phyloP scores from a whole-genome alignment of 1,140 invertebrate genomes.

The Oedothorax gibbosus region DNA sequence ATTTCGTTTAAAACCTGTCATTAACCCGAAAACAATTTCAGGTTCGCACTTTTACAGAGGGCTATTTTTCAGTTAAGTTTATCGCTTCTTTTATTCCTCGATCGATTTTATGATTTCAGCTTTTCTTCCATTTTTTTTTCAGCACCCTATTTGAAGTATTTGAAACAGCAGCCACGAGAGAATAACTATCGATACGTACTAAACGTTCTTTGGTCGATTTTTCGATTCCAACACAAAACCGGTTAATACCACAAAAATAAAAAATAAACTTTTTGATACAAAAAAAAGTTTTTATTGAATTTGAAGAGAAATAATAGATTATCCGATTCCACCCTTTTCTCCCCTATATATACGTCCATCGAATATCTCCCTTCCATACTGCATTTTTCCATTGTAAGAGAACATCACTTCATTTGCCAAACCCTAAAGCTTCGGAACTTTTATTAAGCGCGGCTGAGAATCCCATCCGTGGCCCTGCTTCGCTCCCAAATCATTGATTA shows the following conservation, averaged over 20 bases:
- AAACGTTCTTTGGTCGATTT: slow-evolving; percentile 46
- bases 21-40: too few relatives aligned
- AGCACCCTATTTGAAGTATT: too few relatives aligned
- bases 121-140: too few relatives aligned
- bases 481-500: slow-evolving; percentile 56
- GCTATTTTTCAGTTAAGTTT: too few relatives aligned
- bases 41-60: too few relatives aligned
- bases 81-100: background rate
- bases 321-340: slow-evolving; percentile 11
- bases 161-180: background rate
- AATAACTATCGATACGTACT: slow-evolving; percentile 41
- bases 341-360: background rate
- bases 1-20: too few relatives aligned
- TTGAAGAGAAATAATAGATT: slow-evolving; percentile 53
- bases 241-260: background rate
- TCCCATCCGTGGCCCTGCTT: background rate
- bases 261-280: background rate
- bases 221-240: slow-evolving; percentile 17
- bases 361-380: background rate
- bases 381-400: slow-evolving; percentile 31
- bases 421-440: slow-evolving; percentile 51
- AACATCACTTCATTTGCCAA: slow-evolving; percentile 57
- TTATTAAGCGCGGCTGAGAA: slow-evolving; percentile 40
- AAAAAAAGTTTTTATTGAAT: slow-evolving; percentile 34
- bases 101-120: too few relatives aligned